Percentiles rank a stretch among this genome's conserved stretches.
These are phyloP conservation scores for Rostratula benghalensis DNA, from an alignment of 2,113 vertebrate genomes.

Conservation along the genomic window DNA sequence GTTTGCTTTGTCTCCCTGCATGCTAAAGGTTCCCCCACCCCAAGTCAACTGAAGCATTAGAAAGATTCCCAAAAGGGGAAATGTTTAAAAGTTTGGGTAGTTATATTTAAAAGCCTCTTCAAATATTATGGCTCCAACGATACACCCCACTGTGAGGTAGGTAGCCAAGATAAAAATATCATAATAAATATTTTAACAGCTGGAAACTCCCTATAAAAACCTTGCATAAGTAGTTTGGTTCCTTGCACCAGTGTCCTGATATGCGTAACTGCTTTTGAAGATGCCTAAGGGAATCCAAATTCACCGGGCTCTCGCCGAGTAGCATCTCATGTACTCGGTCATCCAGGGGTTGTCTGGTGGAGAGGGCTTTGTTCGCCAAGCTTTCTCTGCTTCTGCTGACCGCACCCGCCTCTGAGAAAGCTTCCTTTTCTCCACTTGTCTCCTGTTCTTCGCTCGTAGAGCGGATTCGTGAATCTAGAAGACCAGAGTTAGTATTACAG, in stretches of 20 bases:
- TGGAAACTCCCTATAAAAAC: slow-evolving; percentile 64
- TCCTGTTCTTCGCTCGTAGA: slow-evolving; percentile 88
- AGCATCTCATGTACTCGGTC: slow-evolving; percentile 96
- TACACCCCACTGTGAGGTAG: slow-evolving; percentile 57
- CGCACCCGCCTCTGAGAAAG: slow-evolving; percentile 79
- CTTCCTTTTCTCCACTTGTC: slow-evolving; percentile 86
- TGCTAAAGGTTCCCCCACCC: neutral
- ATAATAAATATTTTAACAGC: slow-evolving; percentile 51
- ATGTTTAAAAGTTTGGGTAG: slow-evolving; percentile 22
- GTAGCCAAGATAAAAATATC: slow-evolving; percentile 56
- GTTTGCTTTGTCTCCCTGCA: neutral
- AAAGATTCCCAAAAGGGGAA: slow-evolving; percentile 60
- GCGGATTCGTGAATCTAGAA: slow-evolving; percentile 91
- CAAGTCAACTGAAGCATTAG: neutral
- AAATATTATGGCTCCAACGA: slow-evolving; percentile 58
- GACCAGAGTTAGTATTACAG: neutral
- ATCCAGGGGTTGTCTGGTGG: slow-evolving; percentile 89
- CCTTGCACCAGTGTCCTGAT: slow-evolving; percentile 55
- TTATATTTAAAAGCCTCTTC: slow-evolving; percentile 48
- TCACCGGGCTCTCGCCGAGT: slow-evolving; percentile 85
- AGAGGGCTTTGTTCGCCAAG: slow-evolving; percentile 58
- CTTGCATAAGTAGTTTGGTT: slow-evolving; percentile 59
- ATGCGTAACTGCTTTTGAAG: neutral
- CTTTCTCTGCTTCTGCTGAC: slow-evolving; percentile 78
- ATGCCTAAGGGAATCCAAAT: neutral